phyloP scores from a whole-genome alignment of 2,797 vertebrate species.

The Mormyrus hasselquistii region DNA sequence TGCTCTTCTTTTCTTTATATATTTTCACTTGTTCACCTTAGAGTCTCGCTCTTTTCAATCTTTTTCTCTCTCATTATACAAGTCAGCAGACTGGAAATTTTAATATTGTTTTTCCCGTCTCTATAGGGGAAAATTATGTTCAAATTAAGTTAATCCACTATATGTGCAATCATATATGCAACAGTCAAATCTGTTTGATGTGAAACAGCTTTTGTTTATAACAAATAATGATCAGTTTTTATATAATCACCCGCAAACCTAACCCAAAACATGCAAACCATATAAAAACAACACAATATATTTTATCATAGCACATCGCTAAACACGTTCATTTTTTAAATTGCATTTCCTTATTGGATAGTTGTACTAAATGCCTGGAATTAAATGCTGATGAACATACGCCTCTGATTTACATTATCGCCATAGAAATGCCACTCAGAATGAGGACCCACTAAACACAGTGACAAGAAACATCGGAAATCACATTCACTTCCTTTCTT shows the following conservation, averaged over 20 bases:
- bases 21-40: constrained; percentile 19
- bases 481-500: not conserved
- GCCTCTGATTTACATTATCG: not conserved
- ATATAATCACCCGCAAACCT: not conserved
- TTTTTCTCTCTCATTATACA: not conserved
- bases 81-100: not conserved
- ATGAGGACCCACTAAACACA: not conserved
- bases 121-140: not conserved
- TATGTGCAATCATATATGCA: not conserved
- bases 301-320: not conserved
- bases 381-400: not conserved
- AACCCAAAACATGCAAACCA: not conserved
- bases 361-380: not conserved
- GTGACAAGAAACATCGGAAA: not conserved
- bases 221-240: not conserved
- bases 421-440: not conserved
- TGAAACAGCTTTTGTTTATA: not conserved
- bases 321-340: not conserved
- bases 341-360: not conserved
- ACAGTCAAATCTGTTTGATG: not conserved
- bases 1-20: constrained; percentile 15
- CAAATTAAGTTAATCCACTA: not conserved
- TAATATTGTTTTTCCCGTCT: not conserved
- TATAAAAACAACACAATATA: not conserved
- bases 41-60: constrained; percentile 12